Evolutionary conservation across 2,888 invertebrate species (phyloP), one percentile per base, ranked within the genome.

Genomic region (Ramazzottius varieornatus): DNA sequence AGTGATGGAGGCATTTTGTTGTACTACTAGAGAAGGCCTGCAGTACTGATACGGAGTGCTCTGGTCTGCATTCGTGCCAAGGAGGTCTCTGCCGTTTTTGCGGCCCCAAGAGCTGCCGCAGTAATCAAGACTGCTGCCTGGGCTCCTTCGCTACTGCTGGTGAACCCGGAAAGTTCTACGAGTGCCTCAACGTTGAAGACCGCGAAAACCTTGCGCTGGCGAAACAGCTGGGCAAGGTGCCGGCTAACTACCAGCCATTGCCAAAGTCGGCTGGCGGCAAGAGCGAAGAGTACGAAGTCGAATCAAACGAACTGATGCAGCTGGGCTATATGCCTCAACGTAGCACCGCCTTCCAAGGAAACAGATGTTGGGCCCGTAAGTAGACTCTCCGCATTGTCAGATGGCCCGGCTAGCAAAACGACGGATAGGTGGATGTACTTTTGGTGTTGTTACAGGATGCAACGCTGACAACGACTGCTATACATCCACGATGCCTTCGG

Each of bases 21-120:
- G n/a, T n/a, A n/a, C n/a, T n/a, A n/a, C n/a, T 24, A 54, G 54
- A 54, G 24, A 54, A 54, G 54, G 16, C 54, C 4, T 54, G 54
- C 54, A 16, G 20, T 4, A 54, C 8, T 24, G n/a, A 54, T 4
- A 54, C 16, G 4, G 54, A 54, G n/a, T 54, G 54, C 54, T 54
- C 54, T 29, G n/a, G n/a, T 24, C 8, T 54, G 54, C 54, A 54
- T 29, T 8, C 54, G 4, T 54, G 54, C 54, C 54, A 54, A 24
- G 54, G n/a, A 16, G 54, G 54, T n/a, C 29, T 54, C 54, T 54
- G 54, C 54, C 54, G 54, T 24, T 54, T 54, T 24, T 54, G 54
- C 54, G 54, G 54, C 8, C 54, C 54, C n/a, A 54, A 54, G 54
- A 54, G 54, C 54, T 54, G 54, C 54, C 54, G 54, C 54, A n/a